Percentiles rank a stretch among this genome's conserved stretches.
phyloP scores from a whole-genome alignment of 64 coral and sea anemone genomes.

The Anthopleura sola region DNA sequence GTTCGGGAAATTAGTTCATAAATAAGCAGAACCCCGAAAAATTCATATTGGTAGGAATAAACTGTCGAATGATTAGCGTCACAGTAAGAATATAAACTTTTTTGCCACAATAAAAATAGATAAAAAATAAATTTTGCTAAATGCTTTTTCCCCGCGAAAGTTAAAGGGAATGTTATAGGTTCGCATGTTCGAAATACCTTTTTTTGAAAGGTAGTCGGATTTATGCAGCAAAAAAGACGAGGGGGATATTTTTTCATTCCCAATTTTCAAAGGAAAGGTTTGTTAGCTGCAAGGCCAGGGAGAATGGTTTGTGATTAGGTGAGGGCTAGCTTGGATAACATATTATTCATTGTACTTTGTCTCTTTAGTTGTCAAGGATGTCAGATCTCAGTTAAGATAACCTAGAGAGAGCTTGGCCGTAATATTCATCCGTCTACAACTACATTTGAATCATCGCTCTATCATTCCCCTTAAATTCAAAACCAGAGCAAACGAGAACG shows the following conservation, averaged over 20 bases:
- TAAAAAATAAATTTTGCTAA: background rate
- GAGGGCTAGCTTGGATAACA: constrained; percentile 12
- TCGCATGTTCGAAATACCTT: background rate
- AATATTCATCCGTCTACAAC: background rate
- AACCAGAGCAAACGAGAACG: background rate
- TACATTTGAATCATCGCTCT: background rate
- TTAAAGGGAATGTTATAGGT: background rate
- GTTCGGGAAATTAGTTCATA: background rate
- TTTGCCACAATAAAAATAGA: background rate
- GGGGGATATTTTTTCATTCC: no score
- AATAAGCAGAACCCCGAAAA: background rate
- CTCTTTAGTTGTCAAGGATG: constrained; percentile 14
- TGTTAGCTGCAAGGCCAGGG: background rate
- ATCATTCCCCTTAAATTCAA: background rate
- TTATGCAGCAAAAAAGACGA: background rate
- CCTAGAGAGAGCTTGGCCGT: background rate
- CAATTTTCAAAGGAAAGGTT: background rate
- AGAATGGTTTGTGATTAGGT: background rate
- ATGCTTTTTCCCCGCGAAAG: background rate
- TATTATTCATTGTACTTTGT: background rate
- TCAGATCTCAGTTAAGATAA: constrained; percentile 8
- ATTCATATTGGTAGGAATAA: background rate
- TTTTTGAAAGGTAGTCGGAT: background rate
- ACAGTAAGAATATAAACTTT: background rate
- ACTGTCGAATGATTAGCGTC: background rate